Evolutionary conservation across 2,888 invertebrate genomes (phyloP).

Genomic region (Phlogophora meticulosa): DNA sequence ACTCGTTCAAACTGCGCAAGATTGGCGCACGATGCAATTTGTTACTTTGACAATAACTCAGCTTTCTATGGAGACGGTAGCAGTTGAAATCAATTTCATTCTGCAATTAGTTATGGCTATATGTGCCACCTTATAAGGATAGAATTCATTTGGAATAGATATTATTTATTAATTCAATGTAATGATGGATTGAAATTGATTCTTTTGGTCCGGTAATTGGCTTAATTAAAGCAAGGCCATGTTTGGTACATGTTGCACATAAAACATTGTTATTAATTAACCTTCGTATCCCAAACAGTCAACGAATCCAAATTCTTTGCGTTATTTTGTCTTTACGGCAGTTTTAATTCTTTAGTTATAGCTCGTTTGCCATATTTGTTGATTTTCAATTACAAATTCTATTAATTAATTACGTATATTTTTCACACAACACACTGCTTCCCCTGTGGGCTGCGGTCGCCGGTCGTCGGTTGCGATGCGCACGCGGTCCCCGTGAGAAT

Average conservation of each 20-base stretch:
- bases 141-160: conserved; percentile 50
- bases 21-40: conserved; percentile 64
- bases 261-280: conserved; percentile 1
- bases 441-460: conserved; percentile 41
- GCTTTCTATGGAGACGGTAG: conserved; percentile 65
- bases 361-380: conserved; percentile 15
- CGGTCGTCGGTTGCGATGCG: conserved; percentile 23
- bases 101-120: conserved; percentile 59
- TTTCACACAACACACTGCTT: conserved; percentile 39
- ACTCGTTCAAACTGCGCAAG: conserved; percentile 61
- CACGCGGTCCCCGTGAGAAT: conserved; percentile 78
- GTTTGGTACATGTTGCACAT: conserved; percentile 7
- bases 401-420: conserved; percentile 33
- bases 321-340: background rate
- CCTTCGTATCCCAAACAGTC: conserved; percentile 1
- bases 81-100: conserved; percentile 61
- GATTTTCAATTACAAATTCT: conserved; percentile 19
- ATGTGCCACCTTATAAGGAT: conserved; percentile 56
- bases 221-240: conserved; percentile 10
- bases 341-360: background rate
- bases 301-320: background rate
- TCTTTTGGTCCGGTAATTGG: conserved; percentile 30
- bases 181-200: conserved; percentile 49
- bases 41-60: conserved; percentile 64
- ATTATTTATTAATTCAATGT: conserved; percentile 47